These are phyloP conservation scores for Coturnix japonica DNA, from an alignment of 2,113 vertebrate species.

Conservation along the genomic window DNA sequence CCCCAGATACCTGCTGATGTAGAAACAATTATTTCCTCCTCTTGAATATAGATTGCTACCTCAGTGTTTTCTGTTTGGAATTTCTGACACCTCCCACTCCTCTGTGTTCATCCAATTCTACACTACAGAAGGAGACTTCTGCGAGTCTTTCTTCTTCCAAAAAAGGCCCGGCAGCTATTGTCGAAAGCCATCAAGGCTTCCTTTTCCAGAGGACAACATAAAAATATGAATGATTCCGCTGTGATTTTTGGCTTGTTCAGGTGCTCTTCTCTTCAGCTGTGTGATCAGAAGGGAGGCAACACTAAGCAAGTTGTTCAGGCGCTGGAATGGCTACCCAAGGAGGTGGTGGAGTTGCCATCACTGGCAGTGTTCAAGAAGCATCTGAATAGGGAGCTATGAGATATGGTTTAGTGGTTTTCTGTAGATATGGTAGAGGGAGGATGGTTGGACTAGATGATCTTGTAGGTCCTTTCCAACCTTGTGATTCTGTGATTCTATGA, in stretches of 20 bases:
- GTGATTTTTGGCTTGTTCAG: not conserved
- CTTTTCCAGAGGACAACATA: not conserved
- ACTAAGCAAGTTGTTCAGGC: not conserved
- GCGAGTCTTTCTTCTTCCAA: not conserved
- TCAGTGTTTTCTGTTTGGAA: not conserved
- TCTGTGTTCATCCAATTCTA: not conserved
- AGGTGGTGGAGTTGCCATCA: no score
- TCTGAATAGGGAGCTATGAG: no score
- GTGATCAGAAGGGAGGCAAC: not conserved
- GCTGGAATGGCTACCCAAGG: no score
- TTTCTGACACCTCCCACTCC: not conserved
- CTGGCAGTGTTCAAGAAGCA: no score
- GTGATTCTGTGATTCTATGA: no score
- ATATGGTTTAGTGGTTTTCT: no score
- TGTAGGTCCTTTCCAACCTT: no score
- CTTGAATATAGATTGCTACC: not conserved
- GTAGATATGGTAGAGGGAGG: no score
- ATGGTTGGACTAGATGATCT: no score
- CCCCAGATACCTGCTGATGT: not conserved
- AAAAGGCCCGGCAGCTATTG: not conserved
- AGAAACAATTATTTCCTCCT: not conserved
- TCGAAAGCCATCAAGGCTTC: not conserved
- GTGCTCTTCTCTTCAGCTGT: not conserved
- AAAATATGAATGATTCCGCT: not conserved
- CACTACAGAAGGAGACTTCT: not conserved